phyloP scores from a whole-genome alignment of 2,888 invertebrate species.

The Pristionchus arcanus region DNA sequence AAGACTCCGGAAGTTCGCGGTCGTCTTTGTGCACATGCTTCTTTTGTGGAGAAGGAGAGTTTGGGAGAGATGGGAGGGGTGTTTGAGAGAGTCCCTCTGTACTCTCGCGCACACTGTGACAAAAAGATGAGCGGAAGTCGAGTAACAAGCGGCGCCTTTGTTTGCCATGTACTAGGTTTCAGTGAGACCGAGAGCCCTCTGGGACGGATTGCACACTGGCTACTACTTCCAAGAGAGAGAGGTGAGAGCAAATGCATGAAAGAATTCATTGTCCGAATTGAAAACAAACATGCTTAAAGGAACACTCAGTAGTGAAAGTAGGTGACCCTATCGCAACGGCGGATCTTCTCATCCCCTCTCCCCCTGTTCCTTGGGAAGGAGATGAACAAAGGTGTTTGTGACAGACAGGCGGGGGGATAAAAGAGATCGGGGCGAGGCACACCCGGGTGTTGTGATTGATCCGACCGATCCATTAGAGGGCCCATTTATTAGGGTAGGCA shows the following conservation, averaged over 20 bases:
- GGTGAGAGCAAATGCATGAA: not conserved
- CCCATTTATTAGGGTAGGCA: not conserved
- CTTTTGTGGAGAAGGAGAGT: not conserved
- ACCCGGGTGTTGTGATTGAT: conserved; percentile 42
- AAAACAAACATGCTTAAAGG: not conserved
- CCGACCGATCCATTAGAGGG: not conserved
- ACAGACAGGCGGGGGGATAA: conserved; percentile 29
- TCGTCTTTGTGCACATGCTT: conserved; percentile 25
- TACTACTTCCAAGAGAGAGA: conserved; percentile 6
- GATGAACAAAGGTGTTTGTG: conserved; percentile 43
- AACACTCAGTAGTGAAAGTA: not conserved
- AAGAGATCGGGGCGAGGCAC: not conserved
- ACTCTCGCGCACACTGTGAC: conserved; percentile 45
- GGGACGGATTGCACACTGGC: conserved; percentile 22
- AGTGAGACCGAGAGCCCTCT: not conserved
- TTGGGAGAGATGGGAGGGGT: not conserved
- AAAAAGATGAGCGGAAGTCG: conserved; percentile 45
- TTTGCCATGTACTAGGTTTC: conserved; percentile 32
- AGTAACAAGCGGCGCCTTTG: conserved; percentile 8
- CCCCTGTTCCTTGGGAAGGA: conserved; percentile 6
- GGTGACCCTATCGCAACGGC: conserved; percentile 28
- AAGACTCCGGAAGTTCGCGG: conserved; percentile 46
- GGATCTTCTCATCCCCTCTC: conserved; percentile 5
- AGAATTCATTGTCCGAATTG: not conserved
- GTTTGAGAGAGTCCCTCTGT: conserved; percentile 20